These are phyloP conservation scores for Agelastica alni DNA, from an alignment of 2,888 invertebrate genomes.

Conservation along the genomic window DNA sequence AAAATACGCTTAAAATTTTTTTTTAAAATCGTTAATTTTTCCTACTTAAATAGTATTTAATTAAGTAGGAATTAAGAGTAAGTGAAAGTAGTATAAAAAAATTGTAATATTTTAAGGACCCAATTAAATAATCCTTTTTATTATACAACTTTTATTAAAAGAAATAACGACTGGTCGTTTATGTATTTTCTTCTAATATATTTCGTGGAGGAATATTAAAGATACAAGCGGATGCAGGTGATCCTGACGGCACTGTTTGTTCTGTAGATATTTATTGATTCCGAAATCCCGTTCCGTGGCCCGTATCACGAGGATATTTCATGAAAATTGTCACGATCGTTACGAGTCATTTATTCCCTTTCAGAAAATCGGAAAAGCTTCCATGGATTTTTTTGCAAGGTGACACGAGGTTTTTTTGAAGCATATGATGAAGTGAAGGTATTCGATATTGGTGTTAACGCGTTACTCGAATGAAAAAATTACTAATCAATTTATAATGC, in stretches of 20 bases:
- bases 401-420: conserved; percentile 7
- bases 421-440: neutral
- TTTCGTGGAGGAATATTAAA: conserved; percentile 7
- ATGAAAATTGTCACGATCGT: conserved; percentile 25
- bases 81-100: no score
- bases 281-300: conserved; percentile 16
- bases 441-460: neutral
- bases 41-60: no score
- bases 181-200: neutral
- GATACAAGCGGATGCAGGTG: conserved; percentile 16
- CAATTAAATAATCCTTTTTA: no score
- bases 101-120: no score
- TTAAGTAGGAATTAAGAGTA: no score
- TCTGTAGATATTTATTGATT: conserved; percentile 26
- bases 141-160: no score
- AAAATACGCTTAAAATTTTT: no score
- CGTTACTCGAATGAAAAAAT: neutral
- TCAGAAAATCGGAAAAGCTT: conserved; percentile 15
- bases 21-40: no score
- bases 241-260: conserved; percentile 18
- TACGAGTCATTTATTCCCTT: conserved; percentile 24
- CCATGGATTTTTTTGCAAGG: conserved; percentile 3
- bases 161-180: no score
- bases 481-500: conserved; percentile 1
- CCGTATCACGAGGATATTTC: conserved; percentile 18